phyloP scores from a whole-genome alignment of 2,888 invertebrate species.

The Dilophus febrilis region DNA sequence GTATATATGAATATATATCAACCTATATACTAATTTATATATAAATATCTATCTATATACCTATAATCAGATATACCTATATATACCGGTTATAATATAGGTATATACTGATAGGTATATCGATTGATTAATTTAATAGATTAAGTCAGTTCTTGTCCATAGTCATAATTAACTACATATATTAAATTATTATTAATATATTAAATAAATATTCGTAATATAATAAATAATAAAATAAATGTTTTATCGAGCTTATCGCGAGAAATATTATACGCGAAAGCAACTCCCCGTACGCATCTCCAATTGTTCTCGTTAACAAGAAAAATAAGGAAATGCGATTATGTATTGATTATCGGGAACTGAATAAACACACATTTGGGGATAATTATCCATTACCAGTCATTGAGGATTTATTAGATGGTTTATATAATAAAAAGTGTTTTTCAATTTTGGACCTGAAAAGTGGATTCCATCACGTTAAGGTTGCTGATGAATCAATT shows the following conservation, averaged over 20 bases:
- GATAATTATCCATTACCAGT: constrained; percentile 12
- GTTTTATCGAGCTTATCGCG: constrained; percentile 9
- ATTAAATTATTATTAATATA: too few relatives aligned
- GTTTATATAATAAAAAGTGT: constrained; percentile 9
- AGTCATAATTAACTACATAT: too few relatives aligned
- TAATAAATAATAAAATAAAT: too few relatives aligned
- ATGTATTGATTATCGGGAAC: constrained; percentile 10
- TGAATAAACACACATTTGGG: constrained; percentile 9
- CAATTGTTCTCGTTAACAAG: constrained; percentile 11
- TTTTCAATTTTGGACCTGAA: constrained; percentile 13
- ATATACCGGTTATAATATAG: too few relatives aligned
- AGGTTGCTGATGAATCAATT: constrained; percentile 10
- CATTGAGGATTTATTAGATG: constrained; percentile 12
- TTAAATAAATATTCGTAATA: too few relatives aligned
- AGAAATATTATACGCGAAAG: constrained; percentile 11
- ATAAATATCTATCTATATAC: too few relatives aligned
- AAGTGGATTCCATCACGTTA: constrained; percentile 13
- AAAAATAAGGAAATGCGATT: constrained; percentile 5
- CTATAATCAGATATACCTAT: too few relatives aligned
- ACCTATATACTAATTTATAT: too few relatives aligned
- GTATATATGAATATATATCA: too few relatives aligned
- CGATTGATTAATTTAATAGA: too few relatives aligned
- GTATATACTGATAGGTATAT: too few relatives aligned
- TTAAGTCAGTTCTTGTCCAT: too few relatives aligned
- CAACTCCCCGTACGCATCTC: constrained; percentile 9